Percentiles rank a stretch among this genome's conserved stretches.
Evolutionary conservation across 2,888 invertebrate species (phyloP).

Genomic region (Stenurella melanura): DNA sequence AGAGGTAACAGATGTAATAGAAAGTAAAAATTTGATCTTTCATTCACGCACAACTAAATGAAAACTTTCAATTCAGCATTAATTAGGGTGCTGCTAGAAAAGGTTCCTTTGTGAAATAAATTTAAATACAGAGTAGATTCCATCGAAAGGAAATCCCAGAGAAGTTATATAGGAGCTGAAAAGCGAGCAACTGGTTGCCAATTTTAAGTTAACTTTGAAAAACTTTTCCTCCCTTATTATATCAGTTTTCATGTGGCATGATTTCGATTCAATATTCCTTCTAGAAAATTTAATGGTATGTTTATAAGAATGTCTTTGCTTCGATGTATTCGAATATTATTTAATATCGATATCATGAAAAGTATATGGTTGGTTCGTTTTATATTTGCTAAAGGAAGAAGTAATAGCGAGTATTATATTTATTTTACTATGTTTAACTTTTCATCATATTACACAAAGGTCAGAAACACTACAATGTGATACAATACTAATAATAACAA

Average conservation of each 20-base stretch:
- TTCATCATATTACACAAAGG: too few species aligned
- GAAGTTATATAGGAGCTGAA: conserved; percentile 33
- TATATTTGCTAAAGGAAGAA: too few species aligned
- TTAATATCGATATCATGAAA: too few species aligned
- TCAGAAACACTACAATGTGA: too few species aligned
- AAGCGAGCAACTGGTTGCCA: conserved; percentile 38
- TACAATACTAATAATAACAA: too few species aligned
- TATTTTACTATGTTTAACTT: too few species aligned
- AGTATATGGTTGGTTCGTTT: too few species aligned
- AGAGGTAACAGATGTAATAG: neutral
- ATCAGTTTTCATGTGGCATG: conserved; percentile 18
- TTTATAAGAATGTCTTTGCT: conserved; percentile 16
- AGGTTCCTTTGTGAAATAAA: conserved; percentile 30
- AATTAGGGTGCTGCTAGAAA: conserved; percentile 14
- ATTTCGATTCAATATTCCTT: conserved; percentile 8
- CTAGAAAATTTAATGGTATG: conserved; percentile 23
- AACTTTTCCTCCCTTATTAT: conserved; percentile 25
- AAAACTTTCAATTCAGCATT: conserved; percentile 32
- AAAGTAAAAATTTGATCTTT: neutral
- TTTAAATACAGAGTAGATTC: conserved; percentile 27
- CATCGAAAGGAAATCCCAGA: conserved; percentile 26
- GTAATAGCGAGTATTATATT: too few species aligned
- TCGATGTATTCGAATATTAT: neutral
- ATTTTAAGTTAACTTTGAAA: conserved; percentile 32
- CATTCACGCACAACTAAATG: neutral